phyloP scores from a whole-genome alignment of 1,140 invertebrate genomes.

The Kradibia gibbosae region DNA sequence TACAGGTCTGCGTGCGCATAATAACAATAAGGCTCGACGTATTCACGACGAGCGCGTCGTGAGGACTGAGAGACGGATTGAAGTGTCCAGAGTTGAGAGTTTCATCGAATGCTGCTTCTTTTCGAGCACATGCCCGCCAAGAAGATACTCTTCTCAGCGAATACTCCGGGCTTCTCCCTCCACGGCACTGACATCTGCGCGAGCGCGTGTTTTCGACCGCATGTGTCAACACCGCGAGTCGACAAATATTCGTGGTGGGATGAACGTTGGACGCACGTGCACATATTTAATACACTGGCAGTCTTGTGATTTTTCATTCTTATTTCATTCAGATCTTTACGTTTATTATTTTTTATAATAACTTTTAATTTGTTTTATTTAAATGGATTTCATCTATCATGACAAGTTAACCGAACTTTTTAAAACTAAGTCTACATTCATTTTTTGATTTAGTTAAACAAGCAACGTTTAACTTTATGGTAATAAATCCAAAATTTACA shows the following conservation, averaged over 20 bases:
- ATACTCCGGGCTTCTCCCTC: not conserved
- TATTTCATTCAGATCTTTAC: too few relatives aligned
- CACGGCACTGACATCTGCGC: not conserved
- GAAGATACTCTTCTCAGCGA: not conserved
- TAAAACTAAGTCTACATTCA: too few relatives aligned
- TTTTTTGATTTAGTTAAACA: too few relatives aligned
- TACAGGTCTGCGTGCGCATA: not conserved
- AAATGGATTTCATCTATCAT: too few relatives aligned
- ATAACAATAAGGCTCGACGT: not conserved
- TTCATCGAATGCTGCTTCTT: slow-evolving; percentile 41
- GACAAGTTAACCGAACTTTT: too few relatives aligned
- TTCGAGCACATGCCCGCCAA: slow-evolving; percentile 19
- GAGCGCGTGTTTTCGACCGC: not conserved
- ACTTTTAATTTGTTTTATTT: too few relatives aligned
- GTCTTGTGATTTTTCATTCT: too few relatives aligned
- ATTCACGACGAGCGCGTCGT: slow-evolving; percentile 65
- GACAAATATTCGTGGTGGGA: not conserved
- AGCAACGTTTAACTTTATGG: too few relatives aligned
- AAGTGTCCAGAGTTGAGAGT: not conserved
- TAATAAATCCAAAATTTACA: too few relatives aligned
- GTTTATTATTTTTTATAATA: too few relatives aligned
- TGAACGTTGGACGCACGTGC: not conserved
- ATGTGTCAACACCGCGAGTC: too few relatives aligned
- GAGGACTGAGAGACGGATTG: slow-evolving; percentile 63
- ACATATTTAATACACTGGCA: not conserved